phyloP scores from a whole-genome alignment of 1,140 invertebrate genomes.

The Anastrepha obliqua region DNA sequence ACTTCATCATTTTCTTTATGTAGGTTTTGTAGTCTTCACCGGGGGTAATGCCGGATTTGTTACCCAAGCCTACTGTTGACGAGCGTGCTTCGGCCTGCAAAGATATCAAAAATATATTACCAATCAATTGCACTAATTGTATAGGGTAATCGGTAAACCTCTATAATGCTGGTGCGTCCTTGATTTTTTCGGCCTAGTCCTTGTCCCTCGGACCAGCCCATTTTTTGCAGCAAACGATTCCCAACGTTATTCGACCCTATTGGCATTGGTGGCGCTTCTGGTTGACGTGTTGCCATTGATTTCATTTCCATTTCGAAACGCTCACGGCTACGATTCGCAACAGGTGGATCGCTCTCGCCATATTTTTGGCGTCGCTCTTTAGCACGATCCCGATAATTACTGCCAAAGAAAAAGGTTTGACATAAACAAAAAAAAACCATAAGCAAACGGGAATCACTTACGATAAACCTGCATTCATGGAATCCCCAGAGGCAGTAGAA shows the following conservation, averaged over 20 bases:
- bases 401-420: neutral
- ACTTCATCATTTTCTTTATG: constrained; percentile 91
- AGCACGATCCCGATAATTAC: constrained; percentile 93
- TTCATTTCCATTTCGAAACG: constrained; percentile 78
- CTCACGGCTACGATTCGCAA: constrained; percentile 83
- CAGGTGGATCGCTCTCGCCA: constrained; percentile 87
- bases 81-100: constrained; percentile 74
- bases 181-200: constrained; percentile 95
- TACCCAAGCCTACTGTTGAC: constrained; percentile 83
- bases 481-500: constrained; percentile 25
- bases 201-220: constrained; percentile 98
- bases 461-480: constrained; percentile 55
- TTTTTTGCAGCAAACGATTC: constrained; percentile 95
- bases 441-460: constrained; percentile 50
- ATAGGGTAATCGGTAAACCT: constrained; percentile 76
- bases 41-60: constrained; percentile 80
- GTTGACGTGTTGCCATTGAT: constrained; percentile 62
- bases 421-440: constrained; percentile 52
- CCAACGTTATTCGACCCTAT: constrained; percentile 93
- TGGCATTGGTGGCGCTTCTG: constrained; percentile 73
- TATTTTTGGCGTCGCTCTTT: constrained; percentile 96
- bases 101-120: constrained; percentile 46
- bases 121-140: neutral
- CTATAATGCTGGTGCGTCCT: constrained; percentile 93
- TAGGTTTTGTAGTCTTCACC: constrained; percentile 91